These are phyloP conservation scores for Troides helena DNA, from an alignment of 2,888 invertebrate genomes.

Conservation along the genomic window DNA sequence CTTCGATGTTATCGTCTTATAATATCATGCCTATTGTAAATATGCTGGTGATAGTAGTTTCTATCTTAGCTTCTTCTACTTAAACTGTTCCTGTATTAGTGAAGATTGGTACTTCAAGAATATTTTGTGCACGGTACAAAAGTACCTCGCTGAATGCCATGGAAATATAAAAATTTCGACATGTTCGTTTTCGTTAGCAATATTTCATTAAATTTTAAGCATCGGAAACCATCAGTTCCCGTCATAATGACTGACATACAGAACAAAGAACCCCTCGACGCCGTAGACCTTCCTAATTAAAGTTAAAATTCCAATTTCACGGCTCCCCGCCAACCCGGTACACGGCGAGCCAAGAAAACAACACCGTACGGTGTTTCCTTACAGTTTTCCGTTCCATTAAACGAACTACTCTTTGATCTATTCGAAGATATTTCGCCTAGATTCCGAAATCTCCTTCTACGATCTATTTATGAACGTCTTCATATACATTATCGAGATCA, in stretches of 20 bases:
- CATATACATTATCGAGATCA: not conserved
- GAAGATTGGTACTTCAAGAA: no score
- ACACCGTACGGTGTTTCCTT: conserved; percentile 49
- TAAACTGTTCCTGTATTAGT: no score
- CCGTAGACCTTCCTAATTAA: conserved; percentile 23
- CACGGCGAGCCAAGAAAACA: conserved; percentile 38
- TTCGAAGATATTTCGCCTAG: conserved; percentile 42
- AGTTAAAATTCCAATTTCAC: conserved; percentile 44
- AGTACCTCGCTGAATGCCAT: no score
- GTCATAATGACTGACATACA: conserved; percentile 22
- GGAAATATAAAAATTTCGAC: not conserved
- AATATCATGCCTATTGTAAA: no score
- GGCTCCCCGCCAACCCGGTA: conserved; percentile 34
- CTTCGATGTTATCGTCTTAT: no score
- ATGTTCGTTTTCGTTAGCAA: not conserved
- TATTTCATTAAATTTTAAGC: not conserved
- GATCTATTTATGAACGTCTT: conserved; percentile 11
- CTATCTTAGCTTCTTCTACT: no score
- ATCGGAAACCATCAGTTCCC: conserved; percentile 1
- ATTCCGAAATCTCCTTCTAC: conserved; percentile 31
- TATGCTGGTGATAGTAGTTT: no score
- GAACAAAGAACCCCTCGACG: conserved; percentile 7
- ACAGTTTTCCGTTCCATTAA: conserved; percentile 50
- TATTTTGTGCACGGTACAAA: no score
- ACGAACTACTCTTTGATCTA: conserved; percentile 53